These are phyloP conservation scores for Arizona elegans DNA, from an alignment of 2,113 vertebrate species.

Conservation along the genomic window DNA sequence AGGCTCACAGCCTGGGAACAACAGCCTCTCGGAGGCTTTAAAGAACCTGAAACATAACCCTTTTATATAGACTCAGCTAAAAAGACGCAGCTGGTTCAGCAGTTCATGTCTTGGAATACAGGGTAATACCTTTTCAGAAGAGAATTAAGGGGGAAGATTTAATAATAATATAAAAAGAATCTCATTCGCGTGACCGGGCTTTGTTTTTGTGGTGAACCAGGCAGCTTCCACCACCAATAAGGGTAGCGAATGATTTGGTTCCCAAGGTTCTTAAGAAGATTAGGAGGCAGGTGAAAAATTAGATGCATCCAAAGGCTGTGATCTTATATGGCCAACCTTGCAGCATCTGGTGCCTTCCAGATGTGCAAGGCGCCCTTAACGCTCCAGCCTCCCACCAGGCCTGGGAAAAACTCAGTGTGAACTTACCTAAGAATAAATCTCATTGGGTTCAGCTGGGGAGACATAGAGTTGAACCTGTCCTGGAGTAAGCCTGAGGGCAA, in stretches of 20 bases:
- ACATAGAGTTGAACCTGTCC: background rate
- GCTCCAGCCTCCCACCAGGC: background rate
- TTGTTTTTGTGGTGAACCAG: background rate
- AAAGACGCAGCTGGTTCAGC: slow-evolving; percentile 1
- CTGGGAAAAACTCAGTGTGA: background rate
- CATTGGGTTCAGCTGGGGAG: background rate
- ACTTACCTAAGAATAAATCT: background rate
- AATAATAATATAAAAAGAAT: background rate
- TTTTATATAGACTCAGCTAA: slow-evolving; percentile 9
- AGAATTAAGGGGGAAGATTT: slow-evolving; percentile 16
- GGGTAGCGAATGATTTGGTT: background rate
- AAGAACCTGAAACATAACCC: slow-evolving; percentile 1
- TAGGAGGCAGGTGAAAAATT: background rate
- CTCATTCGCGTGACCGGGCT: background rate
- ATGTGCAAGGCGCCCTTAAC: background rate
- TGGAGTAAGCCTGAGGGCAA: background rate
- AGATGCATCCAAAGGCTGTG: background rate
- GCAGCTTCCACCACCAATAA: background rate
- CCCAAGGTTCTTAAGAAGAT: background rate
- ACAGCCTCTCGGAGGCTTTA: background rate
- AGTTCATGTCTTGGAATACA: background rate
- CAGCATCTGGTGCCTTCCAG: background rate
- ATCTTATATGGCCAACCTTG: background rate
- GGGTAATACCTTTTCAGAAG: slow-evolving; percentile 5
- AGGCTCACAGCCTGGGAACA: background rate